phyloP scores from a whole-genome alignment of 2,113 vertebrate genomes.

The Neogale vison region DNA sequence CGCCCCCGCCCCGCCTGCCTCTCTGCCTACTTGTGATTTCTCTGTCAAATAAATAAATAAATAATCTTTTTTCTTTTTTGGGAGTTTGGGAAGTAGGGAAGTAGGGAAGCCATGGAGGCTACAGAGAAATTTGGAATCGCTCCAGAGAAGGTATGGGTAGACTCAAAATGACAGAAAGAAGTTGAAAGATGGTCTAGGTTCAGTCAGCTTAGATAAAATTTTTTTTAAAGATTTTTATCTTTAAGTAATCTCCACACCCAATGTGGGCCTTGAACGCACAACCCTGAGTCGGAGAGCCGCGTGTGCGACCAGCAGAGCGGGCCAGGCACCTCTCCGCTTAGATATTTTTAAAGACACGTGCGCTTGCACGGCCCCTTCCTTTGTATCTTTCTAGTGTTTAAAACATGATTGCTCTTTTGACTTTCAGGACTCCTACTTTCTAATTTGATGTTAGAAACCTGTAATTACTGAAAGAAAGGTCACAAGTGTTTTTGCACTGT shows the following conservation, averaged over 20 bases:
- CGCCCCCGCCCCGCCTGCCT: no score
- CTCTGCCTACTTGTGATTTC: no score
- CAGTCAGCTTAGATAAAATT: background rate
- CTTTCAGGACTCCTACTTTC: background rate
- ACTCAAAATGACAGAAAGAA: background rate
- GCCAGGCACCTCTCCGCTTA: background rate
- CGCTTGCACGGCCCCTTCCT: background rate
- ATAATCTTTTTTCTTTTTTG: no score
- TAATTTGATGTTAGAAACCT: background rate
- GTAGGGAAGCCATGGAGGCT: background rate
- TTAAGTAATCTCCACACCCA: background rate
- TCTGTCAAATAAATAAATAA: no score
- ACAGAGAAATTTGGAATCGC: no score
- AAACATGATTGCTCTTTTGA: background rate
- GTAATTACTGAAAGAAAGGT: background rate
- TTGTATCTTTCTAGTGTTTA: background rate
- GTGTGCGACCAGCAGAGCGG: background rate
- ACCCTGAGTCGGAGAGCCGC: background rate
- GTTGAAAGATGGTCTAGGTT: background rate
- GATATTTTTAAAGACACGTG: background rate
- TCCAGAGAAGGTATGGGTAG: background rate
- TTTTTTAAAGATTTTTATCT: background rate
- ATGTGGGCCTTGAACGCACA: background rate
- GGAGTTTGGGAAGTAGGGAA: no score
- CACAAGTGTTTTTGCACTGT: background rate